These are phyloP conservation scores for Actenoides lindsayi DNA, from an alignment of 2,113 vertebrate species.

Conservation along the genomic window DNA sequence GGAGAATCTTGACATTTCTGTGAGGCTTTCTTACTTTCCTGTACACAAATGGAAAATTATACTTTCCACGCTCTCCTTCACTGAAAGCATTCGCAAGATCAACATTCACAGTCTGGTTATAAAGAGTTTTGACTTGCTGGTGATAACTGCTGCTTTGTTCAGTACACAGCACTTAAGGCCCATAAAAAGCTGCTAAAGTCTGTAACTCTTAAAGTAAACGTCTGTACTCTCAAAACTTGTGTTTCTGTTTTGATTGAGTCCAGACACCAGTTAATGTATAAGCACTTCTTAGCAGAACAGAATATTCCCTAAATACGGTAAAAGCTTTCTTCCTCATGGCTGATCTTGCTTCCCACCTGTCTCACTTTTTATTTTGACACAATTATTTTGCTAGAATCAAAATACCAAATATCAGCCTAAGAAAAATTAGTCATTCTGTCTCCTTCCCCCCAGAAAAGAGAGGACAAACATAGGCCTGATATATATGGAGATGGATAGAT, in stretches of 20 bases:
- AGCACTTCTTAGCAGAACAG: not conserved
- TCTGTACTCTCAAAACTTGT: not conserved
- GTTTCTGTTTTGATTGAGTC: not conserved
- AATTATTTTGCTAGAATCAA: not conserved
- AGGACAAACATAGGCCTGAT: not conserved
- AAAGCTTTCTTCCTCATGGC: not conserved
- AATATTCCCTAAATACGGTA: not conserved
- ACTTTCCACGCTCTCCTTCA: not conserved
- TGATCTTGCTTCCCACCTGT: not conserved
- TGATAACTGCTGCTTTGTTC: not conserved
- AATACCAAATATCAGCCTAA: not conserved
- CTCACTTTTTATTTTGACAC: not conserved
- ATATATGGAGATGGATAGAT: not conserved
- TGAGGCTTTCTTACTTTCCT: not conserved
- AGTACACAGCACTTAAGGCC: not conserved
- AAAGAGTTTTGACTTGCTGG: not conserved
- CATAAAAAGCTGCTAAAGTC: not conserved
- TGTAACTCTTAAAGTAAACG: rapidly evolving
- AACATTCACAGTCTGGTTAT: not conserved
- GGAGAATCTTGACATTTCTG: not conserved
- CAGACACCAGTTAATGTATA: not conserved
- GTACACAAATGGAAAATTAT: not conserved
- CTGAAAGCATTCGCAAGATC: not conserved
- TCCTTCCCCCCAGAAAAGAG: not conserved
- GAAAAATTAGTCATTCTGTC: not conserved